Percentiles rank a stretch among this genome's conserved stretches.
Conservation (phyloP, 2,113 vertebrate species). For the Labeo catla region DNA sequence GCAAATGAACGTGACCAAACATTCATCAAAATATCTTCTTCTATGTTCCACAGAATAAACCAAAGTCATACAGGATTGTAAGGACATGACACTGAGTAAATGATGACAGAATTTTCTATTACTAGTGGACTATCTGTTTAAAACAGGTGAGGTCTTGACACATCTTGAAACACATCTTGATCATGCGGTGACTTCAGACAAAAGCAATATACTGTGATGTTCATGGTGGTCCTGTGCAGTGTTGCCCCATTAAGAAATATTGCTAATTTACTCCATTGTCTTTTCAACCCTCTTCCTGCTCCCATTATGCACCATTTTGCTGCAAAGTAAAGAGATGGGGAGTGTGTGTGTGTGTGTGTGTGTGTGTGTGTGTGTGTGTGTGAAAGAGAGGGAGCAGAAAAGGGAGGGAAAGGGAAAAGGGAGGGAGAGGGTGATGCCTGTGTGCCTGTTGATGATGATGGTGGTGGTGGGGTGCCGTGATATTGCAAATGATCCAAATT, state of each 20-base stretch:
- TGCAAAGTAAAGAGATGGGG: slow-evolving; percentile 75
- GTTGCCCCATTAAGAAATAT: slow-evolving; percentile 51
- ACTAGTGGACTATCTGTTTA: not conserved
- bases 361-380: slow-evolving; percentile 61
- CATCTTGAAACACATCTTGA: not conserved
- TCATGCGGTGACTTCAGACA: not conserved
- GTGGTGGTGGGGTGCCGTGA: slow-evolving; percentile 7
- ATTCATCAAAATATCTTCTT: not conserved
- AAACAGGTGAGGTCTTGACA: not conserved
- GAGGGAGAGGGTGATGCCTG: slow-evolving; percentile 49
- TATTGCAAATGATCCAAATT: slow-evolving; percentile 44
- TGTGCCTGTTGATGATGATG: slow-evolving; percentile 15
- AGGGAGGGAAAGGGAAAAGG: slow-evolving; percentile 42
- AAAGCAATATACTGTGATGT: not conserved
- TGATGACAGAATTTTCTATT: not conserved
- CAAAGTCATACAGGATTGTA: not conserved
- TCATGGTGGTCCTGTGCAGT: not conserved
- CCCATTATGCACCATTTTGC: slow-evolving; percentile 79
- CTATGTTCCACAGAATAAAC: not conserved
- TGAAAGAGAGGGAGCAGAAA: not conserved
- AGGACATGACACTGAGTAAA: not conserved
- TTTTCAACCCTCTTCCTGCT: slow-evolving; percentile 69
- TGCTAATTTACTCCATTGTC: slow-evolving; percentile 71
- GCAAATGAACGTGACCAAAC: not conserved
- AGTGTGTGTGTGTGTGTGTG: slow-evolving; percentile 63